Base-by-base conservation (phyloP, 2,797 vertebrate species). In the Aselliscus stoliczkanus region DNA sequence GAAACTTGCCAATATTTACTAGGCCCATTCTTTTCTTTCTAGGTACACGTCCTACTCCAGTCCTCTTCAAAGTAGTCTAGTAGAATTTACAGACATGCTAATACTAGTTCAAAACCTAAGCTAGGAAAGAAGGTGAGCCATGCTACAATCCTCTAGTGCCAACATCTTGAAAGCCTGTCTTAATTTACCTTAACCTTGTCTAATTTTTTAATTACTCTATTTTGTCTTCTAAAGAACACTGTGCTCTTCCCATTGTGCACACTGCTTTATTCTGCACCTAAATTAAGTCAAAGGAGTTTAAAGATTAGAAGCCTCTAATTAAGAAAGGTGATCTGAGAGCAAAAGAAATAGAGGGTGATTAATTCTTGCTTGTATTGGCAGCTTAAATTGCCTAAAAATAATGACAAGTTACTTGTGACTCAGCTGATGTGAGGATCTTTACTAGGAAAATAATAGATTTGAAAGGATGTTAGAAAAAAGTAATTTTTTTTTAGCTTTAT, bases 201-300 rank as follows among this genome's bases (percentile, higher is more conserved):
- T 88, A 52, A 31, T 56, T 47, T 56, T 94, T 77, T 83, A 42
- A 87, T 92, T 67, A 86, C 69, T 80, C 60, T 76, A 20, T 75
- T 56, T 65, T 52, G 17, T 72, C 50, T 96, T 76, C 39, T 70
- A 73, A 92, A 88, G 79, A 65, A 85, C 34, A 82, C 21, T 29
- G 31, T 93, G 31, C 21, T 65, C 72, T 76, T 56, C 14, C 7
- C 20, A 5, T 62, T 29, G 42, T 72, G 14, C 2, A 69, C 23
- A 21, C 23, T 27, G 8, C 23, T 58, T 86, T 15, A 77, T 56
- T 54, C 12, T 34, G 72, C 79, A 96, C 77, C 79, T 92, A 95
- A 94, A 73, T 86, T 94, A 96, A 93, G 37, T 92, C 31, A 90
- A 92, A 83, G 27, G 29, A 39, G n/a, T 93, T 93, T 94, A 94